phyloP scores from a whole-genome alignment of 2,888 invertebrate species.

The Agonopterix subpropinquella region DNA sequence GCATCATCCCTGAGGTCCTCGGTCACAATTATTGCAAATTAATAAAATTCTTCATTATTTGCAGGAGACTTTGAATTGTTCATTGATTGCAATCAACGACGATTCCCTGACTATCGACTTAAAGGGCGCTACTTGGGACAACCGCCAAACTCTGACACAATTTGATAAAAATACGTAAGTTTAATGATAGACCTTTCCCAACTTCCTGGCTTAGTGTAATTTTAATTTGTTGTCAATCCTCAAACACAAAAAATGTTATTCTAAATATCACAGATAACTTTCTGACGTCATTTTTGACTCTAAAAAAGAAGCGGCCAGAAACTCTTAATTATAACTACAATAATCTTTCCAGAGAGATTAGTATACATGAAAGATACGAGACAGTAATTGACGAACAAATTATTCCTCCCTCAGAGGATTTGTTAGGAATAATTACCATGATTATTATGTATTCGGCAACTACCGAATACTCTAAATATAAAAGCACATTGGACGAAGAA shows the following conservation, averaged over 20 bases:
- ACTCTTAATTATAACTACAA: not conserved
- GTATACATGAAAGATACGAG: constrained; percentile 47
- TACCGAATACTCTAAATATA: constrained; percentile 71
- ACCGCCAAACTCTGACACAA: constrained; percentile 53
- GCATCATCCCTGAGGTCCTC: too few relatives aligned
- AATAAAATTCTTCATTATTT: constrained; percentile 11
- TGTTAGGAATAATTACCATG: constrained; percentile 43
- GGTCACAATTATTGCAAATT: too few relatives aligned
- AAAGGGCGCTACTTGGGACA: constrained; percentile 61
- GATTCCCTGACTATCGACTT: constrained; percentile 45
- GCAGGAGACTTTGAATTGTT: constrained; percentile 45
- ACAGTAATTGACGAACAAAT: constrained; percentile 39
- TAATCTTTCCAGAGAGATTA: constrained; percentile 31
- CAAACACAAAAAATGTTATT: too few relatives aligned
- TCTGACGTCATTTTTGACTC: not conserved
- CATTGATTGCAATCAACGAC: constrained; percentile 44
- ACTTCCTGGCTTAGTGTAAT: too few relatives aligned
- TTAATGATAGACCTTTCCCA: too few relatives aligned
- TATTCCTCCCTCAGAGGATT: constrained; percentile 23
- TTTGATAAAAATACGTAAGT: constrained; percentile 49
- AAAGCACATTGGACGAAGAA: constrained; percentile 48
- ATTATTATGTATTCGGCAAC: constrained; percentile 64
- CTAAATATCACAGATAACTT: too few relatives aligned
- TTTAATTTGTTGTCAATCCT: too few relatives aligned
- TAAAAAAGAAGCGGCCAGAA: not conserved